Evolutionary conservation across 1,140 invertebrate genomes (phyloP).

Genomic region (Pseudomyrmex cubaensis): DNA sequence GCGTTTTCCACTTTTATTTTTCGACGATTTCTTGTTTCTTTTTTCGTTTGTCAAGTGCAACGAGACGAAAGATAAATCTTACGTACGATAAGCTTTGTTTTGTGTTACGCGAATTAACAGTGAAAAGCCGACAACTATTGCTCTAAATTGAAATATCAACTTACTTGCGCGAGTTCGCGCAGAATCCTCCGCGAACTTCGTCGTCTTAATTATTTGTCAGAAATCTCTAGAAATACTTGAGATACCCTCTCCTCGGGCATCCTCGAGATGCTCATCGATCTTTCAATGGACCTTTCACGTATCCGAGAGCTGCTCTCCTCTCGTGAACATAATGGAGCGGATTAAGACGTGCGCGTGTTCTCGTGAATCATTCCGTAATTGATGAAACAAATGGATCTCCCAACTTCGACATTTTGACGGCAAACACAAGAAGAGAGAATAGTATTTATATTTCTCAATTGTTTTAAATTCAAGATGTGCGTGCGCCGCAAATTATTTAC

Average conservation of each 20-base stretch:
- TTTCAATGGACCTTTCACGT: not conserved
- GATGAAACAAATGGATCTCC: not conserved
- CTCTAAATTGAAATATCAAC: not conserved
- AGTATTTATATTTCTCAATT: no score
- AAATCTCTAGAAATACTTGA: conserved; percentile 20
- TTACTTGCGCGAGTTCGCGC: not conserved
- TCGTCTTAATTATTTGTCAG: conserved; percentile 40
- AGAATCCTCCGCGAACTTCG: not conserved
- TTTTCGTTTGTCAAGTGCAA: no score
- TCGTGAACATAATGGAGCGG: conserved; percentile 5
- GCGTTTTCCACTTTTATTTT: no score
- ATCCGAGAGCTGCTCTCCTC: not conserved
- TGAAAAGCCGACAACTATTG: not conserved
- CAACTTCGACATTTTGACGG: no score
- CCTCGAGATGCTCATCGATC: conserved; percentile 31
- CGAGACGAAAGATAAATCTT: no score
- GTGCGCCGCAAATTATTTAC: no score
- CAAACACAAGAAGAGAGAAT: no score
- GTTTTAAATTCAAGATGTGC: no score
- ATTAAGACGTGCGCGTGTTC: not conserved
- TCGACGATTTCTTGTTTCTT: no score
- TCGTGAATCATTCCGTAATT: conserved; percentile 20
- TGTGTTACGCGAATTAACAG: no score
- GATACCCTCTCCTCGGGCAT: not conserved
- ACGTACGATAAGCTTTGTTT: no score